Evolutionary conservation across 2,797 vertebrate species (phyloP).

Genomic region (Balearica regulorum): DNA sequence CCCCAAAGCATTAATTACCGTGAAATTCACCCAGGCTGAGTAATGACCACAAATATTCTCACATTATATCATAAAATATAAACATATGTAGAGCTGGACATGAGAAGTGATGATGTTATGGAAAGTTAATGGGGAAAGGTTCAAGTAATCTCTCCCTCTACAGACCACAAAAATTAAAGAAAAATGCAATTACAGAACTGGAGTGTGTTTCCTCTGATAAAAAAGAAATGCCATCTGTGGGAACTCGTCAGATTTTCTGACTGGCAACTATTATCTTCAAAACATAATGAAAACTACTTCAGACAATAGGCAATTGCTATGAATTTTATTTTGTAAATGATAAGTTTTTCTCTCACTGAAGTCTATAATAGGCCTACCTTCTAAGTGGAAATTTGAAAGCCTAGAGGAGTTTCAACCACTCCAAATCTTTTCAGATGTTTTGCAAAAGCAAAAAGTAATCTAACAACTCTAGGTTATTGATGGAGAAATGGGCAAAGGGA

Average conservation of each 20-base stretch:
- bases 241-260: neutral
- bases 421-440: neutral
- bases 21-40: neutral
- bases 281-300: neutral
- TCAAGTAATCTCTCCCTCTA: constrained; percentile 15
- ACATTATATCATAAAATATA: neutral
- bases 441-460: neutral
- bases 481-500: neutral
- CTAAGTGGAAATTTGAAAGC: neutral
- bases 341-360: neutral
- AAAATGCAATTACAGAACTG: constrained; percentile 1
- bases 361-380: neutral
- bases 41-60: neutral
- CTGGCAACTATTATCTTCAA: neutral
- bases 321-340: neutral
- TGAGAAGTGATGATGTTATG: neutral
- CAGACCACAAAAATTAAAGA: constrained; percentile 17
- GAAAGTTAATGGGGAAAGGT: neutral
- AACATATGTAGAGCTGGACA: neutral
- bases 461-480: neutral
- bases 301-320: neutral
- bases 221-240: neutral
- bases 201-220: constrained; percentile 14
- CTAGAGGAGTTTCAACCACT: neutral
- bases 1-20: neutral